phyloP scores from a whole-genome alignment of 2,888 invertebrate species.

The Lasius platythorax region DNA sequence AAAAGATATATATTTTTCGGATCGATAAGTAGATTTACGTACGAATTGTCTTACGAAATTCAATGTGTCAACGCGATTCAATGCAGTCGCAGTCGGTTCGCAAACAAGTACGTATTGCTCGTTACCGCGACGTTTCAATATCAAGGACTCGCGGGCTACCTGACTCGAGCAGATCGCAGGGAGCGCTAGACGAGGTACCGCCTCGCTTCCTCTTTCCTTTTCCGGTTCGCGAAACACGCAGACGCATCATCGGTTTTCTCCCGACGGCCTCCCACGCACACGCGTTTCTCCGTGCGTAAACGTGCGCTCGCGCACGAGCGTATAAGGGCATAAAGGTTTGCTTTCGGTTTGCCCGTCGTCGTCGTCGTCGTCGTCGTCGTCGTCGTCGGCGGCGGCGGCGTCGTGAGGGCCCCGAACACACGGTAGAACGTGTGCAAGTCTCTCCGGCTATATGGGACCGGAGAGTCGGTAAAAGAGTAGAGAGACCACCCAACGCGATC shows the following conservation, averaged over 20 bases:
- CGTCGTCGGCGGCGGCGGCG: conserved; percentile 7
- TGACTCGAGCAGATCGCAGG: conserved; percentile 14
- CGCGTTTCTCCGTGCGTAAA: conserved; percentile 66
- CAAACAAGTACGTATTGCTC: conserved; percentile 9
- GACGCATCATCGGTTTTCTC: conserved; percentile 60
- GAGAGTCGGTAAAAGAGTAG: conserved; percentile 81
- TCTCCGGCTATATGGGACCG: conserved; percentile 78
- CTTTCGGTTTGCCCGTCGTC: conserved; percentile 71
- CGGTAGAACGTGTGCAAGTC: conserved; percentile 74
- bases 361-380: conserved; percentile 14
- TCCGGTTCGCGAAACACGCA: conserved; percentile 49
- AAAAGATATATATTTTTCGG: background rate
- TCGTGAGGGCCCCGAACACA: conserved; percentile 73
- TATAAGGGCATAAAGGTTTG: conserved; percentile 78
- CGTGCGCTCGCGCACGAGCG: conserved; percentile 63
- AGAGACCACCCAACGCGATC: conserved; percentile 86
- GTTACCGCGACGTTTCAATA: conserved; percentile 37
- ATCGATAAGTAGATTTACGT: background rate
- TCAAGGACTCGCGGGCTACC: background rate
- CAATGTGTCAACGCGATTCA: background rate
- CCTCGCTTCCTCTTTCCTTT: conserved; percentile 47
- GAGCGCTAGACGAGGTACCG: background rate
- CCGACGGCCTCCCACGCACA: conserved; percentile 66
- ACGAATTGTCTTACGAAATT: background rate
- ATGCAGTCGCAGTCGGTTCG: background rate